Base-by-base conservation (phyloP, 2,888 invertebrate genomes). In the Machimus rusticus region DNA sequence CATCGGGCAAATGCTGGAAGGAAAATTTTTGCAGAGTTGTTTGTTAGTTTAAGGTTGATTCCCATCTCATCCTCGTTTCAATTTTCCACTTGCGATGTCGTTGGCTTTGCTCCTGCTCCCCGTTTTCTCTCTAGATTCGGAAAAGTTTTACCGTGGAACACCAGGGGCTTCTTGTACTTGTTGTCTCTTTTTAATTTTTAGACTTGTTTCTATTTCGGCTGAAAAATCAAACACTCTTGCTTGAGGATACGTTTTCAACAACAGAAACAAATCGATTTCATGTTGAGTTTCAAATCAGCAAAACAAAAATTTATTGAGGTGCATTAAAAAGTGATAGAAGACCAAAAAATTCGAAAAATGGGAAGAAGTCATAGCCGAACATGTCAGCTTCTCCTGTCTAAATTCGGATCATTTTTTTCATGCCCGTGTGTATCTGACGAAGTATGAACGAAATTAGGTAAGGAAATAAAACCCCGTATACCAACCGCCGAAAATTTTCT, bases 1-100 rank as follows among this genome's bases (percentile, higher is more conserved):
- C 89, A 89, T 89, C 87, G 88, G 89, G 88, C 82, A 87, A 88
- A 89, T 88, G 89, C 89, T 81, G 19, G 79, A 81, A 81, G 87
- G 81, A 46, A 55, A 74, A 81, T 81, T 87, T 81, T 87, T 87
- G 51, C 79, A 81, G 43, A 78, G 37, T 66, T 86, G 57, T 86
- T 87, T 87, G 86, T 87, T 87, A 55, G 66, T 87, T 66, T 85
- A 85, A 46, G 85, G 85, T 85, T 85, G 85, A 74, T 85, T 74
- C 74, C 82, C 85, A 74, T 85, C 85, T 85, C 85, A 85, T 85
- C 74, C 74, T 74, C 37, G 31, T 74, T 46, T 85, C 43, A 74
- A 51, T 34, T 74, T 74, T 34, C 85, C 85, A 85, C 85, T 85
- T 74, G 85, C 74, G 85, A 85, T 85, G 85, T 85, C 85, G 74